phyloP scores from a whole-genome alignment of 2,888 invertebrate species.

The Ctena decussata region DNA sequence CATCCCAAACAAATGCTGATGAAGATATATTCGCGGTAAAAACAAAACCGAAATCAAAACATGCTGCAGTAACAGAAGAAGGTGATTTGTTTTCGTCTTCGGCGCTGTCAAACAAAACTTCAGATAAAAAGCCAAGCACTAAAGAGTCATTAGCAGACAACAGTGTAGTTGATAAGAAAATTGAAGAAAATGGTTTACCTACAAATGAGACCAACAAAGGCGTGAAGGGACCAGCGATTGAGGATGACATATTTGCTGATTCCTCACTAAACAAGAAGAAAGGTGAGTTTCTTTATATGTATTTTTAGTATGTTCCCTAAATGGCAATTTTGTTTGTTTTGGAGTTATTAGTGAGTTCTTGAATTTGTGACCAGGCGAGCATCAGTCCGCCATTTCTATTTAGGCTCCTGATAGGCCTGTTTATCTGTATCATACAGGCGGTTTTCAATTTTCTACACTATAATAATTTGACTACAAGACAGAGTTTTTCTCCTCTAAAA shows the following conservation, averaged over 20 bases:
- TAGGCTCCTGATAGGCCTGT: no score
- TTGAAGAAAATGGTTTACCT: slow-evolving; percentile 4
- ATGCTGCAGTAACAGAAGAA: slow-evolving; percentile 50
- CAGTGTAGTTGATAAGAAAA: slow-evolving; percentile 29
- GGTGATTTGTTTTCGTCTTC: slow-evolving; percentile 71
- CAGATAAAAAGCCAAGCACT: slow-evolving; percentile 15
- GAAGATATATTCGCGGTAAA: slow-evolving; percentile 49
- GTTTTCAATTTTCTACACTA: no score
- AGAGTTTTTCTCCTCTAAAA: no score
- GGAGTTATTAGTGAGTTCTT: no score
- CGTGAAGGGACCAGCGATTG: slow-evolving; percentile 12
- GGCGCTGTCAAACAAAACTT: slow-evolving; percentile 31
- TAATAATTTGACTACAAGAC: no score
- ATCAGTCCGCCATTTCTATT: no score
- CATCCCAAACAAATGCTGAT: slow-evolving; percentile 39
- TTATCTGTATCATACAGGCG: no score
- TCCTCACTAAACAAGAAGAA: neutral
- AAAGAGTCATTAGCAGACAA: neutral
- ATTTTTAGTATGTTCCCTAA: no score
- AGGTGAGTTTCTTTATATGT: no score
- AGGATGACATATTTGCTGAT: slow-evolving; percentile 37
- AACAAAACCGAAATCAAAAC: slow-evolving; percentile 44
- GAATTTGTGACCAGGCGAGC: no score
- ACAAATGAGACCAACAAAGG: slow-evolving; percentile 26
- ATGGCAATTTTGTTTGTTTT: no score